Conservation (phyloP, 2,888 invertebrate genomes). For the Cryptocephalus primarius region DNA sequence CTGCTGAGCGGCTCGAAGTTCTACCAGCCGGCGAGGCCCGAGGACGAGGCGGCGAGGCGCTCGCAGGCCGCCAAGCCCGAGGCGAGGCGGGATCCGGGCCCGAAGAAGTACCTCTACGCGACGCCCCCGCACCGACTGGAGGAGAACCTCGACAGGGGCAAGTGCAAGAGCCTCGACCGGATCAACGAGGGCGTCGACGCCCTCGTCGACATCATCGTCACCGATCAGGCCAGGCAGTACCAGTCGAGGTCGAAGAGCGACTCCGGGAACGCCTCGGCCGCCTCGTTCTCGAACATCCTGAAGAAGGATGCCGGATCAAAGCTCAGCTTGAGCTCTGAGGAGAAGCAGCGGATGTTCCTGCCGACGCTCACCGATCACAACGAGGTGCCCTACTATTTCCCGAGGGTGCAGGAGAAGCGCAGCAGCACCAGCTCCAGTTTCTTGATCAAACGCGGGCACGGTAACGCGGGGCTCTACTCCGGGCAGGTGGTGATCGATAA, state of each 20-base stretch:
- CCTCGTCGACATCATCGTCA: slow-evolving; percentile 60
- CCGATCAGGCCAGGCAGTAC: slow-evolving; percentile 27
- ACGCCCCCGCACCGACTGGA: slow-evolving; percentile 5
- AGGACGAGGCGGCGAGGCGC: neutral
- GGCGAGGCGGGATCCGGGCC: slow-evolving; percentile 7
- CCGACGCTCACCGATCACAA: slow-evolving; percentile 24
- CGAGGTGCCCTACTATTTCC: slow-evolving; percentile 37
- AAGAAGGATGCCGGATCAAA: slow-evolving; percentile 10
- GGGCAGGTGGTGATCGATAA: slow-evolving; percentile 39
- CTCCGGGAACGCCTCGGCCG: slow-evolving; percentile 23
- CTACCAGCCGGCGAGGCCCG: slow-evolving; percentile 5
- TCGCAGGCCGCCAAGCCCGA: slow-evolving; percentile 3
- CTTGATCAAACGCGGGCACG: slow-evolving; percentile 50
- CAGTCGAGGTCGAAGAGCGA: slow-evolving; percentile 23
- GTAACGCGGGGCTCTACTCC: slow-evolving; percentile 54
- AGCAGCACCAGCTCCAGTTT: slow-evolving; percentile 37
- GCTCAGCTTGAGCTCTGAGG: slow-evolving; percentile 23
- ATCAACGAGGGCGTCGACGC: slow-evolving; percentile 62
- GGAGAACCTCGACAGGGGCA: slow-evolving; percentile 11
- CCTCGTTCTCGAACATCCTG: slow-evolving; percentile 20
- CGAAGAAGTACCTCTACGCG: slow-evolving; percentile 10
- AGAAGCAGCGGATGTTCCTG: slow-evolving; percentile 35
- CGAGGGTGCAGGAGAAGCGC: slow-evolving; percentile 35
- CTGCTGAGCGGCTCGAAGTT: slow-evolving; percentile 51
- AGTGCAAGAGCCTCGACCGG: slow-evolving; percentile 64